phyloP scores from a whole-genome alignment of 2,888 invertebrate species.

The Oligia latruncula region DNA sequence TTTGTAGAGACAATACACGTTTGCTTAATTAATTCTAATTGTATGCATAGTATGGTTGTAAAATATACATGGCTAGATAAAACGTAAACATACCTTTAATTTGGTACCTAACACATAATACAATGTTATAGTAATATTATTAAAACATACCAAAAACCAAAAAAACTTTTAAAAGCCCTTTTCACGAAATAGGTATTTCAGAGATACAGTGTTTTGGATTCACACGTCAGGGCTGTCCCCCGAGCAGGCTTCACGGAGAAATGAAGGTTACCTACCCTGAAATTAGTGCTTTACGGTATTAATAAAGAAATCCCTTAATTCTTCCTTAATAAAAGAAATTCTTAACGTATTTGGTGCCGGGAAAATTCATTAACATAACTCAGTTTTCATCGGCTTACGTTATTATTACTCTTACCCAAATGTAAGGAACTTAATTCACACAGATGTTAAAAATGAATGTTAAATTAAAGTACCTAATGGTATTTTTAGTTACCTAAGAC shows the following conservation, averaged over 20 bases:
- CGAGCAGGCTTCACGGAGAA: constrained; percentile 74
- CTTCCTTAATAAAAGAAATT: constrained; percentile 79
- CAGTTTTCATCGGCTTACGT: constrained; percentile 51
- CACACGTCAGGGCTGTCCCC: too few relatives aligned
- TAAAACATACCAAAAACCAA: too few relatives aligned
- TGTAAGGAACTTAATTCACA: constrained; percentile 45
- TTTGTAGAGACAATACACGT: too few relatives aligned
- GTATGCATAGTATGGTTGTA: too few relatives aligned
- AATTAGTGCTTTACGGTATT: constrained; percentile 82
- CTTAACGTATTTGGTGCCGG: constrained; percentile 66
- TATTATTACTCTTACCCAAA: constrained; percentile 61
- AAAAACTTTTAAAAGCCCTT: too few relatives aligned
- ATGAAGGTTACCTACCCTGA: constrained; percentile 79
- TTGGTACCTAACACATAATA: too few relatives aligned
- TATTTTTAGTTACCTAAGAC: constrained; percentile 59
- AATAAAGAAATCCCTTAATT: constrained; percentile 83
- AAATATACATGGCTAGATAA: too few relatives aligned
- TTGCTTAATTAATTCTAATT: too few relatives aligned
- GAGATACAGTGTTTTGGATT: too few relatives aligned
- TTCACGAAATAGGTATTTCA: too few relatives aligned
- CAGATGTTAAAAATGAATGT: constrained; percentile 44
- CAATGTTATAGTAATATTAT: too few relatives aligned
- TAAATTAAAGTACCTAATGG: constrained; percentile 46
- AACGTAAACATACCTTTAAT: too few relatives aligned
- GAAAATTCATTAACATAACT: constrained; percentile 70